Percentiles rank a stretch among this genome's conserved stretches.
These are phyloP conservation scores for Psittacula derbiana DNA, from an alignment of 2,797 vertebrate species.

Conservation along the genomic window DNA sequence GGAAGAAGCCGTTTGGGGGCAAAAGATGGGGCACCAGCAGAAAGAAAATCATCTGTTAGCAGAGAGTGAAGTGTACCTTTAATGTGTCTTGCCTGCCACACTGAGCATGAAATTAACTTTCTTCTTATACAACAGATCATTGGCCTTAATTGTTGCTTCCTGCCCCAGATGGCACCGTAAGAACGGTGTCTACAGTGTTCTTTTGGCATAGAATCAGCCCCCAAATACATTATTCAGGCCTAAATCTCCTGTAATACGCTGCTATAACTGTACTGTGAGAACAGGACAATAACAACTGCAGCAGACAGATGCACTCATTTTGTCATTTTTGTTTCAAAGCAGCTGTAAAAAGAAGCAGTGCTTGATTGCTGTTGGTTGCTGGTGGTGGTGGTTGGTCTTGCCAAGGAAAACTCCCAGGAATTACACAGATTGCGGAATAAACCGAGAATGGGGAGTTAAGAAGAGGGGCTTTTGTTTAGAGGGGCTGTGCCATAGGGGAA, in stretches of 20 bases:
- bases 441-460: background rate
- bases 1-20: background rate
- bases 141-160: background rate
- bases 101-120: background rate
- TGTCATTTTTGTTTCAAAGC: conserved; percentile 35
- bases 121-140: background rate
- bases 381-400: background rate
- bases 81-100: background rate
- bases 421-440: background rate
- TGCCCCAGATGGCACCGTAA: background rate
- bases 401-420: conserved; percentile 3
- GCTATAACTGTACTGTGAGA: background rate
- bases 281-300: background rate
- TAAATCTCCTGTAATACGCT: background rate
- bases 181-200: background rate
- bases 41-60: background rate
- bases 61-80: background rate
- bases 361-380: background rate
- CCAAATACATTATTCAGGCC: background rate
- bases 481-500: background rate
- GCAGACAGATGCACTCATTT: conserved; percentile 26
- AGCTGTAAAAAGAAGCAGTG: conserved; percentile 29
- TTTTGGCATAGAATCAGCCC: background rate
- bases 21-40: background rate
- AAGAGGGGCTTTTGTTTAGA: background rate